Percentiles rank a stretch among this genome's conserved stretches.
phyloP scores from a whole-genome alignment of 1,140 invertebrate species.

The Sycophaga agraensis region DNA sequence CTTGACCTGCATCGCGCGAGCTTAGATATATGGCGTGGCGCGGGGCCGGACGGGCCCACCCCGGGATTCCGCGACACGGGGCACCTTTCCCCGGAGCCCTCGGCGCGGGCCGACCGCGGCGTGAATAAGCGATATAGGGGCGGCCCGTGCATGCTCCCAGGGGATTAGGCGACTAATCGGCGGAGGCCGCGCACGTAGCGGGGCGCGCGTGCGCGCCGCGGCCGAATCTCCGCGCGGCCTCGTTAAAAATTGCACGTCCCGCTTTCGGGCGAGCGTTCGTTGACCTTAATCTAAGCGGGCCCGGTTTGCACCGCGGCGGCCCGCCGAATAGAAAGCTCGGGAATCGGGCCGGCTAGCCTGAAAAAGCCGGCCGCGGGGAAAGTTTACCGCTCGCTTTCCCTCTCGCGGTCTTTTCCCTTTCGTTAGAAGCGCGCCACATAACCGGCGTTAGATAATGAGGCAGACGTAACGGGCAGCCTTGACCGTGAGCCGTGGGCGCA shows the following conservation, averaged over 20 bases:
- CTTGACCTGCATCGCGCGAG: neutral
- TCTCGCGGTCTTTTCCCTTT: slow-evolving; percentile 28
- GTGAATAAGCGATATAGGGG: no score
- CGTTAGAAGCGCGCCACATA: slow-evolving; percentile 25
- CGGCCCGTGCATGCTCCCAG: neutral
- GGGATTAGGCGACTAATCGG: slow-evolving; percentile 8
- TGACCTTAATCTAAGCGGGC: slow-evolving; percentile 15
- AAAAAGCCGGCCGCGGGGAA: neutral
- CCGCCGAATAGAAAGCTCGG: no score
- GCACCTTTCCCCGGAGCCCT: no score
- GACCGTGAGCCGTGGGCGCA: no score
- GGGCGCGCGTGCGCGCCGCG: neutral
- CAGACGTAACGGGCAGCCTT: slow-evolving; percentile 9
- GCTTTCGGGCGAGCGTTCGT: slow-evolving; percentile 10
- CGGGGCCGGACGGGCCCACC: no score
- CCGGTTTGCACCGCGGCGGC: no score
- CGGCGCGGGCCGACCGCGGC: no score
- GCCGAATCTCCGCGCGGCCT: neutral
- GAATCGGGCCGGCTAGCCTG: no score
- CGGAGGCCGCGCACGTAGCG: neutral
- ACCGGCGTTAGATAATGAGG: slow-evolving; percentile 25
- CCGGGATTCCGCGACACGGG: no score
- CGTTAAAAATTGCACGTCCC: slow-evolving; percentile 11
- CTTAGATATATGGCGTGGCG: no score
- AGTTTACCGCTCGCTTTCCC: neutral